phyloP scores from a whole-genome alignment of 2,888 invertebrate genomes.

The Elegia similella region DNA sequence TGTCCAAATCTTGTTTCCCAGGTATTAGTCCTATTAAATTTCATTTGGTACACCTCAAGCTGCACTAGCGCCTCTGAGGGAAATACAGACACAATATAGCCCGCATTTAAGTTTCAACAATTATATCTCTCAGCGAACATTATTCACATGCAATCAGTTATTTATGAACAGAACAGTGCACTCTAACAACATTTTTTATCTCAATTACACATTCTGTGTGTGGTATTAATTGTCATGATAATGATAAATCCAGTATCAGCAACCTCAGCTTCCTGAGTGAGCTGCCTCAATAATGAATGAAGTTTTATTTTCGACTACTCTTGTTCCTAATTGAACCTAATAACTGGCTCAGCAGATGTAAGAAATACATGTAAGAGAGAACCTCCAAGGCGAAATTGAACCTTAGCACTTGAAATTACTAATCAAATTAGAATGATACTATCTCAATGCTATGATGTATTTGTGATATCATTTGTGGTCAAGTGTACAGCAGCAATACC shows the following conservation, averaged over 20 bases:
- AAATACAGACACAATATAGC: too few species aligned
- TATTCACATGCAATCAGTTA: background rate
- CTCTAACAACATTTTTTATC: constrained; percentile 29
- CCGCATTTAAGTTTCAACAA: background rate
- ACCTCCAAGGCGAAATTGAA: constrained; percentile 34
- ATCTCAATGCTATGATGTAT: constrained; percentile 5
- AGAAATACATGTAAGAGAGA: background rate
- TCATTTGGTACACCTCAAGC: too few species aligned
- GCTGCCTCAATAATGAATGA: constrained; percentile 37
- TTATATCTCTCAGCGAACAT: background rate
- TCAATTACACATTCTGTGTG: constrained; percentile 26
- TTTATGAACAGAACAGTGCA: background rate
- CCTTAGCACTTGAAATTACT: constrained; percentile 30
- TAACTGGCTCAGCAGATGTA: constrained; percentile 33
- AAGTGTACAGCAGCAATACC: background rate
- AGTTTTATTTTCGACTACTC: constrained; percentile 55
- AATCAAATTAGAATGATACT: constrained; percentile 14
- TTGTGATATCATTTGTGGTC: constrained; percentile 15
- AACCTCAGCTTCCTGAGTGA: constrained; percentile 37
- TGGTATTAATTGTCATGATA: constrained; percentile 39
- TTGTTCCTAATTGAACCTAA: constrained; percentile 65
- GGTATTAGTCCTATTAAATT: too few species aligned
- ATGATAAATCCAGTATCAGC: constrained; percentile 44
- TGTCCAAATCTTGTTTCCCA: too few species aligned
- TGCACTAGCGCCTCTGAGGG: too few species aligned